Evolutionary conservation across 53 echinoderm and acorn worm genomes (phyloP), one percentile per base, ranked within the genome.

Genomic region (Crossaster papposus): DNA sequence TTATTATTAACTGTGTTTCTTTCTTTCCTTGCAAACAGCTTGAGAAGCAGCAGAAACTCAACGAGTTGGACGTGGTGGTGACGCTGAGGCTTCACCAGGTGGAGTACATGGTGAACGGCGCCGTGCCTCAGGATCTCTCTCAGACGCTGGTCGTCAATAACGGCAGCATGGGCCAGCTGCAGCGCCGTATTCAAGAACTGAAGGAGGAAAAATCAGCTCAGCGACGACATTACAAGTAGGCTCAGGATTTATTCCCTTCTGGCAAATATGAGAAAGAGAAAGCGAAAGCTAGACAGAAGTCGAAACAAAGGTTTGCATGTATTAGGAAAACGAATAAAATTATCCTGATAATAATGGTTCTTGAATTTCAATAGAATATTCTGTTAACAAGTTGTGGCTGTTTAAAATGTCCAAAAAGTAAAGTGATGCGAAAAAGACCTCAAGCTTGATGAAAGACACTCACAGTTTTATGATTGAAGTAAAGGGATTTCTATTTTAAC

Each of bases 1-100:
- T 52, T 7, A 52, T 13, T 52, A 52, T 7, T 58, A 17, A 58
- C 22, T 63, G 32, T 34, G 14, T 36, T 4, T 72, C 33, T n/a
- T 4, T 51, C 29, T 36, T 14, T 82, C 9, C 15, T 64, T 62
- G 5, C 33, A 38, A 11, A 22, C 78, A 96, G 96, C 94, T 96
- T 64, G 97, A 97, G 86, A 97, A 95, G 88, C 95, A 97, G 90
- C 97, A 97, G 90, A 97, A 95, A 77, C 72, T 95, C 89, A 94
- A 97, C 65, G 97, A 97, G 86, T 82, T 97, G 6, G 95, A 97
- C 65, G 94, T 97, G 33, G 92, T 97, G 36, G 95, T 94, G 70
- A 95, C 97, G 1, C 88, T 97, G 51, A 88, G 94, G 58, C 90
- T 97, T 24, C 93, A 97, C 81, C 97, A 97, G 86, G 94, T 97